Evolutionary conservation across 2,797 vertebrate genomes (phyloP).

Genomic region (Crossoptilon crossoptilon): DNA sequence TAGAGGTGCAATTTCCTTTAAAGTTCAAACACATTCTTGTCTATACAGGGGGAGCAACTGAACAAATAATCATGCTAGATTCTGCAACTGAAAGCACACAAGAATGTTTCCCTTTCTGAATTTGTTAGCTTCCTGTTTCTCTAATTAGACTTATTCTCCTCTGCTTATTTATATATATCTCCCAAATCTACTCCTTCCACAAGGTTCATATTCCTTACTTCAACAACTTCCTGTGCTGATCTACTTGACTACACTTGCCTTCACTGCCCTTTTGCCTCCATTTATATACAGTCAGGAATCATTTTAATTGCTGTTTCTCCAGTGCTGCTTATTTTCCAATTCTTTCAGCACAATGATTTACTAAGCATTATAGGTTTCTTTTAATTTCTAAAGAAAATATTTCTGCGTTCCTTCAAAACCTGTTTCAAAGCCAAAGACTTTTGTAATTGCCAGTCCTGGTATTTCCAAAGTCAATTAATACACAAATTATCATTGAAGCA

Average conservation of each 20-base stretch:
- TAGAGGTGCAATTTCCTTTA: background rate
- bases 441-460: background rate
- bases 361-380: background rate
- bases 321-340: background rate
- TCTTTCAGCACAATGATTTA: background rate
- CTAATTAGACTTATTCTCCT: background rate
- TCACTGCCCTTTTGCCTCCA: background rate
- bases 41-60: background rate
- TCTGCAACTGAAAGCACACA: background rate
- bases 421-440: conserved; percentile 36
- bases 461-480: conserved; percentile 54
- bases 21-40: background rate
- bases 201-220: background rate
- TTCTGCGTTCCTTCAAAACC: conserved; percentile 16
- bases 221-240: background rate
- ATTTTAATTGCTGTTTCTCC: background rate
- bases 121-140: background rate
- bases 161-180: background rate
- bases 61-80: background rate
- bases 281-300: background rate
- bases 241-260: background rate
- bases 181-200: background rate
- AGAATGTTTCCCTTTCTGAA: background rate
- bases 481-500: conserved; percentile 25
- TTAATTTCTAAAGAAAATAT: conserved; percentile 29